Evolutionary conservation across 2,113 vertebrate species (phyloP).

Genomic region (Pimephales promelas): DNA sequence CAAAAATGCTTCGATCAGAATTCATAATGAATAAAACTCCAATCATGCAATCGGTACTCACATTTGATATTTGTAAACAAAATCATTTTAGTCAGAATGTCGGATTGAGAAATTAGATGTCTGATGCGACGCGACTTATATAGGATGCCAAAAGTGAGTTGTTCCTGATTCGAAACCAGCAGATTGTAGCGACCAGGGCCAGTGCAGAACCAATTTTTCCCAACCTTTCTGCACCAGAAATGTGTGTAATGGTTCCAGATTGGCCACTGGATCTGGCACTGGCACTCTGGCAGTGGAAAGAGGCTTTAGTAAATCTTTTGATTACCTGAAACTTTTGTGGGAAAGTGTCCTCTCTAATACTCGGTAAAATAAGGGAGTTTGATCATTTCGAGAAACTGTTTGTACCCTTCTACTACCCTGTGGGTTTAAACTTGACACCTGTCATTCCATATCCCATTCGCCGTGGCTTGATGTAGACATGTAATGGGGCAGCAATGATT

Average conservation of each 20-base stretch:
- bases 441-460: slow-evolving; percentile 55
- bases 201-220: background rate
- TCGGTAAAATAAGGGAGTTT: too few relatives aligned
- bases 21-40: background rate
- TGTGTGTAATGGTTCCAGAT: slow-evolving; percentile 10
- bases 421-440: slow-evolving; percentile 66
- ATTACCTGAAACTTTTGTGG: background rate
- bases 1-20: background rate
- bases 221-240: background rate
- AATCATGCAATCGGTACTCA: background rate
- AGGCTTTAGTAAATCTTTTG: background rate
- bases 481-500: slow-evolving; percentile 61
- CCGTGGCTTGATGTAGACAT: slow-evolving; percentile 36
- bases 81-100: background rate
- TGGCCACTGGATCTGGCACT: background rate
- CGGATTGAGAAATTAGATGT: background rate
- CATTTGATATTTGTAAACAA: background rate
- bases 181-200: background rate
- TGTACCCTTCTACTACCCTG: slow-evolving; percentile 53
- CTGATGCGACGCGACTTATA: background rate
- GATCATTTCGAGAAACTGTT: slow-evolving; percentile 44
- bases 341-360: background rate
- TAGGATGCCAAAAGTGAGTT: background rate
- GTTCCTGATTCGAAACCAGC: background rate
- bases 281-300: background rate